phyloP scores from a whole-genome alignment of 2,113 vertebrate genomes.

The Orientallactaga bullata region DNA sequence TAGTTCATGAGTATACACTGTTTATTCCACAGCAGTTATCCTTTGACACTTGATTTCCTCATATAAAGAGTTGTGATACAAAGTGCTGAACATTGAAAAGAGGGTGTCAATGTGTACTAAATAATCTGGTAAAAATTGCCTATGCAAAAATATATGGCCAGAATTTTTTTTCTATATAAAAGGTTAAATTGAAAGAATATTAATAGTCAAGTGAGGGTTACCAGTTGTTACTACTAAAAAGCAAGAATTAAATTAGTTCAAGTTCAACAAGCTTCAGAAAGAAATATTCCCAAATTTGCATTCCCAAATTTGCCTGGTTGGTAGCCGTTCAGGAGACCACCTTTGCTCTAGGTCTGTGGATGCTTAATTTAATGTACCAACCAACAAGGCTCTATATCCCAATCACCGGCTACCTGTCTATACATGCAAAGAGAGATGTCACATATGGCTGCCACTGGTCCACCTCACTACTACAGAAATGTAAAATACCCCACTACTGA shows the following conservation, averaged over 20 bases:
- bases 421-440: not conserved
- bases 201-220: not conserved
- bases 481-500: not conserved
- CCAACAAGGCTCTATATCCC: not conserved
- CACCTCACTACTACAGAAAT: not conserved
- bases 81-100: not conserved
- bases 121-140: conserved; percentile 40
- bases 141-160: not conserved
- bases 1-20: not conserved
- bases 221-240: conserved; percentile 3
- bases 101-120: not conserved
- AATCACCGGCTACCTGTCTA: not conserved
- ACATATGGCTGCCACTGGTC: not conserved
- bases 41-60: conserved; percentile 37
- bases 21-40: not conserved
- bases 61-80: not conserved
- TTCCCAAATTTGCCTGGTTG: not conserved
- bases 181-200: conserved; percentile 40
- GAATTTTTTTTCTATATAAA: not conserved
- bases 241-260: not conserved
- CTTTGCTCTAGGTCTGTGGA: not conserved
- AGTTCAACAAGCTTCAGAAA: conserved; percentile 46
- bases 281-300: conserved; percentile 20
- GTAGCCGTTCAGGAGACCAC: not conserved
- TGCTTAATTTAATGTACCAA: not conserved